These are phyloP conservation scores for Ephestia elutella DNA, from an alignment of 1,140 invertebrate genomes.

Conservation along the genomic window DNA sequence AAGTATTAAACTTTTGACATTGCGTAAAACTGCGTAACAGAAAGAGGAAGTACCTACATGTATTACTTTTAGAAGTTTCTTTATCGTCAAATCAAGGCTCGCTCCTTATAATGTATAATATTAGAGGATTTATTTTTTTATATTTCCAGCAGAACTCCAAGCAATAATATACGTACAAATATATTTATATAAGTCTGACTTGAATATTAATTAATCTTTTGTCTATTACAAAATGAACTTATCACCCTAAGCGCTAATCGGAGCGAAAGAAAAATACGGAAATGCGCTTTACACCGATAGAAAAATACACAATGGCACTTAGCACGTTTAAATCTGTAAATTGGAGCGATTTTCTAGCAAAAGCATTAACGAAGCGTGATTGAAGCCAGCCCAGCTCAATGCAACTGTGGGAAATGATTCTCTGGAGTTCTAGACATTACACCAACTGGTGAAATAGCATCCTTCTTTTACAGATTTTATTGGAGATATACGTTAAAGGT, in stretches of 20 bases:
- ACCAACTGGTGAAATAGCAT: background rate
- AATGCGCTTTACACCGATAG: background rate
- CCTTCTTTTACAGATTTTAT: background rate
- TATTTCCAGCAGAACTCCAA: too few species aligned
- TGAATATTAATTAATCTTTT: background rate
- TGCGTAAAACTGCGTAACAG: too few species aligned
- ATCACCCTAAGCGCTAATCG: background rate
- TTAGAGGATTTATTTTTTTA: too few species aligned
- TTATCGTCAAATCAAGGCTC: too few species aligned
- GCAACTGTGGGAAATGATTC: background rate
- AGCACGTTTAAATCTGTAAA: slow-evolving; percentile 5
- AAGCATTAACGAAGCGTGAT: background rate
- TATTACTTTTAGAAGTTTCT: too few species aligned
- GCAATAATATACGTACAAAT: too few species aligned
- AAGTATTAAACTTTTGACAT: too few species aligned
- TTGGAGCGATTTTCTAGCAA: background rate
- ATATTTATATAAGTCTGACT: background rate
- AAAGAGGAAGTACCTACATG: too few species aligned
- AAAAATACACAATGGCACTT: background rate
- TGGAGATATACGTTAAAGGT: too few species aligned
- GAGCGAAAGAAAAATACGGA: background rate
- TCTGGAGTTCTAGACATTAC: background rate
- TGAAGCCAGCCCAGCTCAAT: background rate
- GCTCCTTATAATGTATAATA: too few species aligned
- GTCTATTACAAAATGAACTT: background rate